Percentiles rank a stretch among this genome's conserved stretches.
Evolutionary conservation across 1,140 invertebrate species (phyloP).

Genomic region (Drosophila kurseongensis): DNA sequence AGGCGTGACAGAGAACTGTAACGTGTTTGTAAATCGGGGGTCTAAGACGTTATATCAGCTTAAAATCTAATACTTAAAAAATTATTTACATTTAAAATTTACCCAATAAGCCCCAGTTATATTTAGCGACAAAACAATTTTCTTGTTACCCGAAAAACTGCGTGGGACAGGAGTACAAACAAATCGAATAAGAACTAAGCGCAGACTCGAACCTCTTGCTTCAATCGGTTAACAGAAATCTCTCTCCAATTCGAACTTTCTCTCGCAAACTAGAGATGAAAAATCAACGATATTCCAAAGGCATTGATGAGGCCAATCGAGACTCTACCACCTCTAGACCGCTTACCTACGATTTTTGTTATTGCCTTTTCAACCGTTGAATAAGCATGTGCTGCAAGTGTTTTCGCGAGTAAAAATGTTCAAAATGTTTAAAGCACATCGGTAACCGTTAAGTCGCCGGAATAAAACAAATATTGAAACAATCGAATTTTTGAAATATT

Average conservation of each 20-base stretch:
- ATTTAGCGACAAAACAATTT: no score
- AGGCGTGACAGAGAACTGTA: no score
- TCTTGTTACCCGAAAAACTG: no score
- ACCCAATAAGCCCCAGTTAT: no score
- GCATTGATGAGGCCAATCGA: neutral
- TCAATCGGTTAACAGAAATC: slow-evolving; percentile 1
- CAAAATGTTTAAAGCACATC: slow-evolving; percentile 2
- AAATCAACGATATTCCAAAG: neutral
- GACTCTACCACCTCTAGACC: neutral
- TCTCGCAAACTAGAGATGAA: neutral
- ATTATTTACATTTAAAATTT: no score
- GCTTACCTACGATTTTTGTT: slow-evolving; percentile 1
- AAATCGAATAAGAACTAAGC: slow-evolving; percentile 1
- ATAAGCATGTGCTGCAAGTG: slow-evolving; percentile 2
- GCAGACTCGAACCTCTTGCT: neutral
- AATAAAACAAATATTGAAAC: neutral
- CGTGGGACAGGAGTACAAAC: no score
- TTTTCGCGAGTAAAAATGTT: neutral
- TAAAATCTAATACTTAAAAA: no score
- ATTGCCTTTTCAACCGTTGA: slow-evolving; percentile 10
- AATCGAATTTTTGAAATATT: slow-evolving; percentile 2
- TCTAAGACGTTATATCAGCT: no score
- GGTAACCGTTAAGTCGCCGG: slow-evolving; percentile 18
- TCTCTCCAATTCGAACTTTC: neutral
- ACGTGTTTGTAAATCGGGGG: no score